Evolutionary conservation across 1,140 invertebrate genomes (phyloP).

Genomic region (Drosophila sechellia): DNA sequence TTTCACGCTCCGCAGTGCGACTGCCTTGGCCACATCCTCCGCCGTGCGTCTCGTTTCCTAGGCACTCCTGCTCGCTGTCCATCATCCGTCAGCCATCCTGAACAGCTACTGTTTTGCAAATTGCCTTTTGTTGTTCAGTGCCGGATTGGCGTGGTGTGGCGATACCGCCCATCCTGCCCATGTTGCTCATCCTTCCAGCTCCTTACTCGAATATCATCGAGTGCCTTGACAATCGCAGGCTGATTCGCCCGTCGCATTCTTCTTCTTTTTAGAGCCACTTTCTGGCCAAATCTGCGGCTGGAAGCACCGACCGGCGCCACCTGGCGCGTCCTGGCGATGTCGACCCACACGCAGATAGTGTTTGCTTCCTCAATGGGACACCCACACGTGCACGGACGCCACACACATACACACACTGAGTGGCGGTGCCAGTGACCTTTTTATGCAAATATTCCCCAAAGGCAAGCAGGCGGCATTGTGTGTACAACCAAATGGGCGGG

Average conservation of each 20-base stretch:
- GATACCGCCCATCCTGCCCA: too few species aligned
- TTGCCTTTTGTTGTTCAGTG: conserved; percentile 47
- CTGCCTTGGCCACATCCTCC: neutral
- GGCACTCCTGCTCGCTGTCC: conserved; percentile 25
- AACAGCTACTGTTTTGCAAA: conserved; percentile 23
- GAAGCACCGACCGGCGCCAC: neutral
- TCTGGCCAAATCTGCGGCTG: conserved; percentile 19
- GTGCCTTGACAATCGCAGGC: conserved; percentile 16
- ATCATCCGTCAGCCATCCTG: conserved; percentile 45
- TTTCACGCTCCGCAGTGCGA: conserved; percentile 34
- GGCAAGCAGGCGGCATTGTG: conserved; percentile 32
- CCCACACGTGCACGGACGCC: neutral
- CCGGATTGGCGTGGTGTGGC: neutral
- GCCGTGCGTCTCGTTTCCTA: neutral
- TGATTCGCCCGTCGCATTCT: neutral
- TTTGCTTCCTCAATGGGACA: conserved; percentile 36
- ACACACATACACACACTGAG: conserved; percentile 16
- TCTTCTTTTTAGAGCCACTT: neutral
- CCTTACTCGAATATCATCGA: too few species aligned
- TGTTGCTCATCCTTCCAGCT: too few species aligned
- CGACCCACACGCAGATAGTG: conserved; percentile 9
- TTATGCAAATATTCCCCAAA: conserved; percentile 76
- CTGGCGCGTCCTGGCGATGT: conserved; percentile 12
- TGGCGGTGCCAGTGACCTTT: conserved; percentile 80
- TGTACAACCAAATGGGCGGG: conserved; percentile 35